These are phyloP conservation scores for Characodon lateralis DNA, from an alignment of 2,797 vertebrate genomes.

Conservation along the genomic window DNA sequence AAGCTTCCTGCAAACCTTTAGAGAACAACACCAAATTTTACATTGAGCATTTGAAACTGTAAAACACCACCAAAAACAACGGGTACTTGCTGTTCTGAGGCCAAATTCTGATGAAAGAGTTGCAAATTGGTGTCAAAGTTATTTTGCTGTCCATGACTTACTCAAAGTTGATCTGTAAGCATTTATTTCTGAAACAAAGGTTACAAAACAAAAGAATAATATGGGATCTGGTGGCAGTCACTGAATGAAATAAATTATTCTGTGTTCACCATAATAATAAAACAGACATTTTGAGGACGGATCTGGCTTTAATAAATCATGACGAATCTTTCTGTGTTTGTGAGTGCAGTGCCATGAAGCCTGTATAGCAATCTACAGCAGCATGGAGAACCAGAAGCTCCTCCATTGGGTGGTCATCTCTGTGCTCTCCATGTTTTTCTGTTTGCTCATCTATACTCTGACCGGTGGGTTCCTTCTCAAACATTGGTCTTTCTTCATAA, in stretches of 20 bases:
- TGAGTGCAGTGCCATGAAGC: slow-evolving; percentile 92
- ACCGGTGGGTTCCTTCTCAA: slow-evolving; percentile 81
- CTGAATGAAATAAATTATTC: not conserved
- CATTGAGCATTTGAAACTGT: too few relatives aligned
- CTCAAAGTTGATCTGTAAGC: not conserved
- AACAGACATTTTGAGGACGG: not conserved
- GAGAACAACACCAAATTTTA: too few relatives aligned
- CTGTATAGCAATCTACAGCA: slow-evolving; percentile 91
- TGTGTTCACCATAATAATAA: not conserved
- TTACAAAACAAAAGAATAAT: too few relatives aligned
- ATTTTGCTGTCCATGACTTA: not conserved
- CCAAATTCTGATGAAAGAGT: not conserved
- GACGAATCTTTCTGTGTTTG: slow-evolving; percentile 27
- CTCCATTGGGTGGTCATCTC: slow-evolving; percentile 89
- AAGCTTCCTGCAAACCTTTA: not conserved
- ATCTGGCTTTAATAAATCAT: not conserved
- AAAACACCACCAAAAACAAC: not conserved
- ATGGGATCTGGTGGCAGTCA: too few relatives aligned
- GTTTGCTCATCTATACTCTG: slow-evolving; percentile 91
- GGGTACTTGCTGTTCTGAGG: not conserved
- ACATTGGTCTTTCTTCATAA: not conserved
- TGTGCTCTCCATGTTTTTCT: slow-evolving; percentile 89
- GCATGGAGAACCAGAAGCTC: slow-evolving; percentile 88
- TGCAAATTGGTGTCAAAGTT: not conserved
- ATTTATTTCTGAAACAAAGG: too few relatives aligned